Conservation (phyloP, 1,140 invertebrate species). For the Paracyclopina nana region DNA sequence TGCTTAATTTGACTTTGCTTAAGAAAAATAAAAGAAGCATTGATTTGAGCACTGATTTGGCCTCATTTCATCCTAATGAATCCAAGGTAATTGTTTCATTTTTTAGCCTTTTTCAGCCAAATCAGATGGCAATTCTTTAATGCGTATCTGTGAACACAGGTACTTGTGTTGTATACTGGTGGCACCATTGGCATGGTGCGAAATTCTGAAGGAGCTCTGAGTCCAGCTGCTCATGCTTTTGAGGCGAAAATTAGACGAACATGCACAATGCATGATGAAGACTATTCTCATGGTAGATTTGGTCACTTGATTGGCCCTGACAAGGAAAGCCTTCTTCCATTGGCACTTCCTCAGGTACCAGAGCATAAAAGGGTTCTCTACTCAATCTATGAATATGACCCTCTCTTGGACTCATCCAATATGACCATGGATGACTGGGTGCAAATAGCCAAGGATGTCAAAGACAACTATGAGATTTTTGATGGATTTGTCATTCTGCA, state of each 20-base stretch:
- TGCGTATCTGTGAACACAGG: too few species aligned
- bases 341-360: conserved; percentile 20
- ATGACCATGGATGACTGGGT: conserved; percentile 83
- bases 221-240: conserved; percentile 11
- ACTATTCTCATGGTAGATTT: conserved; percentile 7
- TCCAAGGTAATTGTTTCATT: too few species aligned
- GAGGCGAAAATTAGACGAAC: conserved; percentile 8
- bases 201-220: conserved; percentile 40
- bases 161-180: conserved; percentile 63
- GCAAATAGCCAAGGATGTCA: conserved; percentile 42
- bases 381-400: conserved; percentile 63
- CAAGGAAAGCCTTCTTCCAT: neutral
- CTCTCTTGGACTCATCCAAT: conserved; percentile 73
- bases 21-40: too few species aligned
- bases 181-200: conserved; percentile 73
- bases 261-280: conserved; percentile 13
- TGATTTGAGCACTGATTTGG: too few species aligned
- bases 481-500: conserved; percentile 91
- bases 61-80: too few species aligned
- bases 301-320: neutral
- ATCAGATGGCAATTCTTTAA: too few species aligned
- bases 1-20: too few species aligned
- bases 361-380: conserved; percentile 44
- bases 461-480: conserved; percentile 58
- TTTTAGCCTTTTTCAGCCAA: too few species aligned